A percentile compares a stretch with the other conserved stretches of the same genome.
phyloP scores from a whole-genome alignment of 2,113 vertebrate species.

The Oncorhynchus gorbuscha region DNA sequence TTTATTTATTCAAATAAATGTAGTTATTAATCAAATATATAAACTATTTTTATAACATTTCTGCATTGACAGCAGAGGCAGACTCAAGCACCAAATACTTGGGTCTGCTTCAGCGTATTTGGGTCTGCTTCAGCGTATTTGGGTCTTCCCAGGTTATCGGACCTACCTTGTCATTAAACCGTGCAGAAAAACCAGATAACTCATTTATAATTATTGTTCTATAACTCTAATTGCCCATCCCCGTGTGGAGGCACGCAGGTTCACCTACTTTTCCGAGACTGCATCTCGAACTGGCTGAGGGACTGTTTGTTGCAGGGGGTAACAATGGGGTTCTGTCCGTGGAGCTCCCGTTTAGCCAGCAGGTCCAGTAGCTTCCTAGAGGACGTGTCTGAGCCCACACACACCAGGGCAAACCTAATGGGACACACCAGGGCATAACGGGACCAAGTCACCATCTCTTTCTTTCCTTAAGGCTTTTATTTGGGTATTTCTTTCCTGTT shows the following conservation, averaged over 20 bases:
- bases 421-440: not conserved
- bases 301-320: conserved; percentile 99
- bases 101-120: too few relatives aligned
- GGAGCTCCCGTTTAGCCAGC: conserved; percentile 94
- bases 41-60: not conserved
- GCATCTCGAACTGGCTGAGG: conserved; percentile 98
- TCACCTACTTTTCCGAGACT: conserved; percentile 97
- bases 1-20: not conserved
- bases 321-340: conserved; percentile 96
- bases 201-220: too few relatives aligned
- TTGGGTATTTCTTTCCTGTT: too few relatives aligned
- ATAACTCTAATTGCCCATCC: not conserved
- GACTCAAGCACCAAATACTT: too few relatives aligned
- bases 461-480: not conserved
- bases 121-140: too few relatives aligned
- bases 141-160: too few relatives aligned
- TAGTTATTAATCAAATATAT: not conserved
- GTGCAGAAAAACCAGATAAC: too few relatives aligned
- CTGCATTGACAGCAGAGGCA: too few relatives aligned
- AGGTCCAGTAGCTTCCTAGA: conserved; percentile 96
- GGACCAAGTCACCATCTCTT: not conserved
- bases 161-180: too few relatives aligned
- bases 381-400: conserved; percentile 94
- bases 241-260: not conserved
- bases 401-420: conserved; percentile 92